A percentile compares a stretch with the other conserved stretches of the same genome.
These are phyloP conservation scores for Gymnocypris eckloni DNA, from an alignment of 2,797 vertebrate genomes.

Conservation along the genomic window DNA sequence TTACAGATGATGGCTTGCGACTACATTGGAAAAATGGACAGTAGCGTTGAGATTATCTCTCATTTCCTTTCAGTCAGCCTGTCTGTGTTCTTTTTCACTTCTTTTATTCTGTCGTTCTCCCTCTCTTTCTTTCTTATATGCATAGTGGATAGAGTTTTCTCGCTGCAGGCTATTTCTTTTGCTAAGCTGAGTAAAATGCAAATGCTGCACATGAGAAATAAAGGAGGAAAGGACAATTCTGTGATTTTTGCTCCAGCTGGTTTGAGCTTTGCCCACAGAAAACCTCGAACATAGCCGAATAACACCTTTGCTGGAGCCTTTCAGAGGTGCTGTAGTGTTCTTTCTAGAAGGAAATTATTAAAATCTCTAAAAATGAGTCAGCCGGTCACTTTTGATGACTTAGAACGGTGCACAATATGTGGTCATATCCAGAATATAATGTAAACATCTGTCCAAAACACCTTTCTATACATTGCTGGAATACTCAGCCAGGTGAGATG, in stretches of 20 bases:
- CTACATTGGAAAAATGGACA: conserved; percentile 60
- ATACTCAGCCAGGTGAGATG: conserved; percentile 13
- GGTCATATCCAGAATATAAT: neutral
- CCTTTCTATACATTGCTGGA: conserved; percentile 5
- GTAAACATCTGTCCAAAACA: neutral
- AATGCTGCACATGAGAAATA: conserved; percentile 77
- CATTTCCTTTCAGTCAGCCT: conserved; percentile 63
- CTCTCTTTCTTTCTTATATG: conserved; percentile 76
- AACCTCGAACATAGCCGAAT: conserved; percentile 37
- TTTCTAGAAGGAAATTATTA: conserved; percentile 28
- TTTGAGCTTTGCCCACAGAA: conserved; percentile 47
- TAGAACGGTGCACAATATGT: neutral
- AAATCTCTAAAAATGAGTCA: conserved; percentile 6
- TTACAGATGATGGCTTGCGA: conserved; percentile 59
- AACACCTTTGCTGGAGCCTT: conserved; percentile 42
- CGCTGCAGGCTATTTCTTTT: conserved; percentile 82
- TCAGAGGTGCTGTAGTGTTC: conserved; percentile 15
- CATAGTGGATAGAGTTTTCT: conserved; percentile 75
- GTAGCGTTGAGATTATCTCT: conserved; percentile 64
- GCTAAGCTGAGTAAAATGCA: conserved; percentile 83
- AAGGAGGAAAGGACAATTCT: conserved; percentile 63
- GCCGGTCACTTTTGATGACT: neutral
- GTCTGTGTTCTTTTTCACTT: conserved; percentile 42
- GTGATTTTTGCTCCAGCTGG: conserved; percentile 58
- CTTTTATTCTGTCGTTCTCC: conserved; percentile 60